Conservation (phyloP, 2,888 invertebrate genomes). For the Pammene aurita region DNA sequence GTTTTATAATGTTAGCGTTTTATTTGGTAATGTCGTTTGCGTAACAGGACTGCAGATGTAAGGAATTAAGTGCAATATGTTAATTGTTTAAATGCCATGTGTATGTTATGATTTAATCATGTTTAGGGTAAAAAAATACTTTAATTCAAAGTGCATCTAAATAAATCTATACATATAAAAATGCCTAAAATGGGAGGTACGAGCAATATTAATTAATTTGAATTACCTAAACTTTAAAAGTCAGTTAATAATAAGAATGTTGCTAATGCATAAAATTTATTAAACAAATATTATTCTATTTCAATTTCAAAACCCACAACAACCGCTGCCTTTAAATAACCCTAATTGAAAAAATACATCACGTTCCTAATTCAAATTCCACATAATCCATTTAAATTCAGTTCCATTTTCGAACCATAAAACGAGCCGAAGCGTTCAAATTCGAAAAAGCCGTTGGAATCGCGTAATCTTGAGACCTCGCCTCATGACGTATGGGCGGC, state of each 20-base stretch:
- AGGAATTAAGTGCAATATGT: background rate
- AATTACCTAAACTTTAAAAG: too few relatives aligned
- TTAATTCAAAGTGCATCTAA: too few relatives aligned
- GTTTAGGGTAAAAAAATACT: too few relatives aligned
- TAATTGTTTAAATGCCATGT: background rate
- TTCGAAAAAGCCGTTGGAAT: slow-evolving; percentile 79
- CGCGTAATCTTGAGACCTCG: slow-evolving; percentile 80
- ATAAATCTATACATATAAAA: too few relatives aligned
- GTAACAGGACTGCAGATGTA: background rate
- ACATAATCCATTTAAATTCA: slow-evolving; percentile 74
- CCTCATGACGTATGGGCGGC: slow-evolving; percentile 79
- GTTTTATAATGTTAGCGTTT: background rate
- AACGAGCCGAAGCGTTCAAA: slow-evolving; percentile 70
- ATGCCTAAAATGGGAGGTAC: too few relatives aligned
- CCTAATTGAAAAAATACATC: slow-evolving; percentile 61
- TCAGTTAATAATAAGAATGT: too few relatives aligned
- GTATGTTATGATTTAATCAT: background rate
- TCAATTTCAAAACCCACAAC: background rate
- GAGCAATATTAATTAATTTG: too few relatives aligned
- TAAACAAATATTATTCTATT: background rate
- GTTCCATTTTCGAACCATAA: slow-evolving; percentile 65
- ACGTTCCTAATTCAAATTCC: slow-evolving; percentile 65
- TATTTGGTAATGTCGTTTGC: background rate
- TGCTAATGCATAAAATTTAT: too few relatives aligned
- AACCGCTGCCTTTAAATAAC: slow-evolving; percentile 3